Base-by-base conservation (phyloP, 2,797 vertebrate genomes). In the Diplodus puntazzo region DNA sequence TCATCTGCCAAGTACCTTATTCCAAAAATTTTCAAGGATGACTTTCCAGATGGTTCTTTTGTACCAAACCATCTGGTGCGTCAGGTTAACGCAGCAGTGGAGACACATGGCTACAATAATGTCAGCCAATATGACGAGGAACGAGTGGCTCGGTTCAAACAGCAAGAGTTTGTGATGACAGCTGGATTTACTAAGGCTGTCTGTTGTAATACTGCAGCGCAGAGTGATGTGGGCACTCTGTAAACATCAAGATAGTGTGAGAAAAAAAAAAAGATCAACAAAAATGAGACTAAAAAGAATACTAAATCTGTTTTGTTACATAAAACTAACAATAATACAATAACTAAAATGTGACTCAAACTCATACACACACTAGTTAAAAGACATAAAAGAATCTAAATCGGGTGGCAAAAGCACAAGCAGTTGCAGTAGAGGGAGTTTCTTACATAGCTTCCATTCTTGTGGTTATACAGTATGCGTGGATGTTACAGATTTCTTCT, bases 401-500 rank as follows among this genome's bases (percentile, higher is more conserved):
- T 49, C 16, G 30, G 63, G 9, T 45, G 46, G 4, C 27, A 8
- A 75, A 67, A 21, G 14, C 10, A 14, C 11, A 17, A 20, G 13
- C 1, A 46, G 25, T 27, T 18, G 12, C 11, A 30, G 8, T 45
- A 60, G 13, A 27, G 18, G 16, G 8, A 48, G 34, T 54, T 25
- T 45, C 93, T 88, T 59, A 99, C 98, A 60, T 95, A 53, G 94
- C 89, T 0, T 86, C 71, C 16, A 92, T 88, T 0, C 91, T 95
- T 6, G 8, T 69, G 75, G 91, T 84, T 50, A 89, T 69, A 5
- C 98, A 99, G 93, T 93, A 95, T 1, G 97, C 98, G 0, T 97
- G 88, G 58, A 87, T 80, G 91, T 99, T 97, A 69, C 98, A 99
- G 27, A 27, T 4, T 27, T 27, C 3, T 3, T 27, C 4, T 27